Evolutionary conservation across 2,797 vertebrate species (phyloP).

Genomic region (Eospalax fontanierii): DNA sequence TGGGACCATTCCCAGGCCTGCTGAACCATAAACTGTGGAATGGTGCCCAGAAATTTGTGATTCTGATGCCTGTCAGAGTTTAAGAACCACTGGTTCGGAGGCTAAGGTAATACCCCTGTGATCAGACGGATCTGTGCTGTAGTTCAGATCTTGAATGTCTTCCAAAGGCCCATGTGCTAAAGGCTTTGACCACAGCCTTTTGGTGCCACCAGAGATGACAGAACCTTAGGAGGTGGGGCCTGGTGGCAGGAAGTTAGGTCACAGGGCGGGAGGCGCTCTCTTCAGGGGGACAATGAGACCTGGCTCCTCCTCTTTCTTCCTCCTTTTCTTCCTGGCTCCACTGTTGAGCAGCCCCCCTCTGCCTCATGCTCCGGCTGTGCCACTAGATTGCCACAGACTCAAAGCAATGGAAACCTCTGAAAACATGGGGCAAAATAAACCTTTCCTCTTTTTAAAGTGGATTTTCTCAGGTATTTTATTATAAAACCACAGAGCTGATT

Average conservation of each 20-base stretch:
- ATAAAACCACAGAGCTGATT: too few species aligned
- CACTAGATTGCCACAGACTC: neutral
- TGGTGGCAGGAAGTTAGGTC: neutral
- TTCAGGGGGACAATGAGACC: neutral
- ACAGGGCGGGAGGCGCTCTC: too few species aligned
- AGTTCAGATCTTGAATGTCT: neutral
- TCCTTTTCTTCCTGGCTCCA: neutral
- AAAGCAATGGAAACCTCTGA: neutral
- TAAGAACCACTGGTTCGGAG: neutral
- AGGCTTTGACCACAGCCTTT: neutral
- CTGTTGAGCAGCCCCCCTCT: neutral
- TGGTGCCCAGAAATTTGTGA: neutral
- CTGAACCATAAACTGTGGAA: conserved; percentile 6
- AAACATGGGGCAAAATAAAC: neutral
- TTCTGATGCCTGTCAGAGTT: conserved; percentile 5
- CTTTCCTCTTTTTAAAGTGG: neutral
- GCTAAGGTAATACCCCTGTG: neutral
- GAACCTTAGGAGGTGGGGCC: neutral
- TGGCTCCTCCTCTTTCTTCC: neutral
- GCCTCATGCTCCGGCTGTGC: neutral
- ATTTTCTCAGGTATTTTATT: neutral
- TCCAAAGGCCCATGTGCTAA: neutral
- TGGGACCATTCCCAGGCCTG: neutral
- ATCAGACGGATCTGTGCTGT: neutral
- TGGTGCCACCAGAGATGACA: neutral